A percentile compares a stretch with the other conserved stretches of the same genome.
Conservation (phyloP, 2,888 invertebrate species). For the Orthosia incerta region DNA sequence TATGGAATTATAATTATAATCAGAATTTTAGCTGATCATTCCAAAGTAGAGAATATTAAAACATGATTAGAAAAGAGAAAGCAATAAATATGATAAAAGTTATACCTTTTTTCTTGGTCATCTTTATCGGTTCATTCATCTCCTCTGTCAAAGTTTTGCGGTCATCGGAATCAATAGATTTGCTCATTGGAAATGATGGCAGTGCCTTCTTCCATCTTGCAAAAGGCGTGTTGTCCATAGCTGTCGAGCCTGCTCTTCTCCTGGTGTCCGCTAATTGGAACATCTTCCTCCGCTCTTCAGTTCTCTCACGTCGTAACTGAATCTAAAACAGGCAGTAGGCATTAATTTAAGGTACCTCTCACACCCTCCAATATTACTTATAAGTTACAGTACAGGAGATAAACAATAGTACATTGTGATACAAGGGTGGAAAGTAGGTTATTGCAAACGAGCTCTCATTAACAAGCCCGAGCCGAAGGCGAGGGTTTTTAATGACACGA, state of each 20-base stretch:
- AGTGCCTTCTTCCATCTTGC: constrained; percentile 93
- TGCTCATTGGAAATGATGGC: constrained; percentile 90
- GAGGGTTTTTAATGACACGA: too few species aligned
- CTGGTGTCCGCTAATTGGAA: constrained; percentile 96
- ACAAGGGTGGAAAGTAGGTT: too few species aligned
- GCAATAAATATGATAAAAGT: background rate
- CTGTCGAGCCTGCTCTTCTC: constrained; percentile 89
- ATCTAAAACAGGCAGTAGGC: constrained; percentile 84
- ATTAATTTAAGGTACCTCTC: background rate
- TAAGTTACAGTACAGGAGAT: too few species aligned
- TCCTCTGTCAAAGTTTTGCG: constrained; percentile 81
- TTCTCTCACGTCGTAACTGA: constrained; percentile 96
- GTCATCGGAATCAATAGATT: constrained; percentile 90
- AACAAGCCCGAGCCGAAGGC: too few species aligned
- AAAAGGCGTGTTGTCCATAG: constrained; percentile 92
- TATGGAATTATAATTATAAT: background rate
- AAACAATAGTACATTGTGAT: too few species aligned
- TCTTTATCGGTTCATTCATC: constrained; percentile 73
- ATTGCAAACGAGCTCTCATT: too few species aligned
- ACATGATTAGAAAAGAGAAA: background rate
- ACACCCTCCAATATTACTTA: background rate
- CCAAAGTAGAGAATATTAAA: too few species aligned
- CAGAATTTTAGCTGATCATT: background rate
- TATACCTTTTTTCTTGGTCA: constrained; percentile 81
- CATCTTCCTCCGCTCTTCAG: constrained; percentile 98